Evolutionary conservation across 2,888 invertebrate species (phyloP), one percentile per base, ranked within the genome.

Genomic region (Sinhomidia bicolor): DNA sequence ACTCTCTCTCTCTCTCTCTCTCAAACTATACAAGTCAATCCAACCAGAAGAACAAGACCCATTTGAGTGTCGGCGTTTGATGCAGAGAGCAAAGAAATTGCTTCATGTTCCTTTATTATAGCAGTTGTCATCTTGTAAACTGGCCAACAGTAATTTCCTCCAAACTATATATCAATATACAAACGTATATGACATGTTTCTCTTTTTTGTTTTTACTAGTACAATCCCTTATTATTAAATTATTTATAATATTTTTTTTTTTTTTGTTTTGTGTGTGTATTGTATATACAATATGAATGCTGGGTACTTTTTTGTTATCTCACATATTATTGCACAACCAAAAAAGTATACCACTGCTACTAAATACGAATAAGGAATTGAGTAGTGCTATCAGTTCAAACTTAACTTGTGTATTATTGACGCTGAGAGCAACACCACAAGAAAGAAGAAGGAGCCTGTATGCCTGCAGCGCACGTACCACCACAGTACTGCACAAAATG

Each of bases 121-220:
- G 36, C 17, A 6, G 36, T 36, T 17, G 65, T 68, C 65, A 7
- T 68, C 10, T 9, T 36, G 1, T 17, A 29, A 36, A 68, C 36
- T 68, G 36, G 65, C 65, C 65, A 68, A 36, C 36, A 68, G 65
- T 36, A 68, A 36, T 32, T 65, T 68, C 29, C 62, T 26, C 29
- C 65, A n/a, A 32, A 36, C 32, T 17, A 36, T 32, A 36, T n/a
- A 12, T 9, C 9, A 68, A 4, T n/a, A 68, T 20, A n/a, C 23
- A 36, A n/a, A 9, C 3, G 7, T 36, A 36, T 36, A 36, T 20
- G 57, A 20, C 57, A 57, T 20, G 36, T 17, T 36, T 36, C 26
- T 36, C n/a, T 32, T 62, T 14, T 62, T 29, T 29, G 6, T 57
- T 7, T 57, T 17, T 62, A 62, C 29, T 26, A 1, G 29, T 62